Evolutionary conservation across 2,797 vertebrate genomes (phyloP).

Genomic region (Micropoecilia bifurca): DNA sequence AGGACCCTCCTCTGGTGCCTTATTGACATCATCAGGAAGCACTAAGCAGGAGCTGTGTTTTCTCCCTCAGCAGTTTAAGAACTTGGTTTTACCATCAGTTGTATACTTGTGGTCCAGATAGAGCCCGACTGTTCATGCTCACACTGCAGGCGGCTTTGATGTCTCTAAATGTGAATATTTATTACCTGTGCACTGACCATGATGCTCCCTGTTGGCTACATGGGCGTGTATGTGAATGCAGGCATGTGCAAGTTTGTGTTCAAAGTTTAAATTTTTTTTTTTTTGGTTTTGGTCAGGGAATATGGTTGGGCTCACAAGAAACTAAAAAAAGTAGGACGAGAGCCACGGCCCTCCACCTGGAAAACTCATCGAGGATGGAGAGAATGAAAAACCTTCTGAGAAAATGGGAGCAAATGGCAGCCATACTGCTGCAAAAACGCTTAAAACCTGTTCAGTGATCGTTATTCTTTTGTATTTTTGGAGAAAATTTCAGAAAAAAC

Average conservation of each 20-base stretch:
- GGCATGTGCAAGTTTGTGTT: slow-evolving; percentile 38
- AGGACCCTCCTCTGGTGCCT: slow-evolving; percentile 60
- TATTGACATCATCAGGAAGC: slow-evolving; percentile 63
- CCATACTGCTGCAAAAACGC: slow-evolving; percentile 61
- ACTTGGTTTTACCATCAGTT: slow-evolving; percentile 14
- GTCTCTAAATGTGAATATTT: slow-evolving; percentile 84
- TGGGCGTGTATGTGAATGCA: slow-evolving; percentile 32
- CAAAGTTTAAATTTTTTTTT: slow-evolving; percentile 45
- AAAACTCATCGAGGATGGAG: slow-evolving; percentile 53
- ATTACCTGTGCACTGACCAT: slow-evolving; percentile 77
- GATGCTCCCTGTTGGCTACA: slow-evolving; percentile 74
- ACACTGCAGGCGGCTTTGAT: slow-evolving; percentile 65
- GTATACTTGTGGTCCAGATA: slow-evolving; percentile 22
- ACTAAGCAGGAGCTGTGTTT: slow-evolving; percentile 46
- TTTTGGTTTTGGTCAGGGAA: slow-evolving; percentile 55
- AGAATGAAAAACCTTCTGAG: slow-evolving; percentile 47
- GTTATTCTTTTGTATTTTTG: slow-evolving; percentile 81
- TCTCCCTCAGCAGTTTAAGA: slow-evolving; percentile 24
- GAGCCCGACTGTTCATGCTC: slow-evolving; percentile 27
- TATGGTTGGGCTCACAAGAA: slow-evolving; percentile 75
- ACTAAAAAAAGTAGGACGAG: slow-evolving; percentile 76
- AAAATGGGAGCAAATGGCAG: slow-evolving; percentile 70
- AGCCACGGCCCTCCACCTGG: slow-evolving; percentile 72
- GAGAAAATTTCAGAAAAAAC: slow-evolving; percentile 50
- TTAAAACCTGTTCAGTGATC: slow-evolving; percentile 72